A percentile compares a stretch with the other conserved stretches of the same genome.
phyloP scores from a whole-genome alignment of 2,888 invertebrate species.

The Dryobotodes eremita region DNA sequence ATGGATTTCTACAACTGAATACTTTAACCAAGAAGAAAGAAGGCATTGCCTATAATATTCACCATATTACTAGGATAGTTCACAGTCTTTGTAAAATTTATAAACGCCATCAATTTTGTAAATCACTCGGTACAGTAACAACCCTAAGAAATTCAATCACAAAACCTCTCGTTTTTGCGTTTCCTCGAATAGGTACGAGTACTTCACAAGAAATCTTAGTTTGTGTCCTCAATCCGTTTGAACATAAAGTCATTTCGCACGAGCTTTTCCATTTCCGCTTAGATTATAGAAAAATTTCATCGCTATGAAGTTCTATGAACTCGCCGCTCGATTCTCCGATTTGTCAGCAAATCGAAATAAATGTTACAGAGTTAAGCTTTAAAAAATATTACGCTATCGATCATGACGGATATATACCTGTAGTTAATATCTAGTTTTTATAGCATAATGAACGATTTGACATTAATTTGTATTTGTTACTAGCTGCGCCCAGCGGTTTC shows the following conservation, averaged over 20 bases:
- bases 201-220: constrained; percentile 54
- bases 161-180: constrained; percentile 24
- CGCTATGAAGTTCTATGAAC: constrained; percentile 64
- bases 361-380: constrained; percentile 15
- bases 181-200: constrained; percentile 14
- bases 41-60: not conserved
- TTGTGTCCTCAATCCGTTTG: constrained; percentile 50
- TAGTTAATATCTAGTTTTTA: not conserved
- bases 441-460: not conserved
- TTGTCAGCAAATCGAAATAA: constrained; percentile 52
- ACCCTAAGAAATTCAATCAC: constrained; percentile 24
- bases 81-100: too few species aligned
- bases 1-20: not conserved
- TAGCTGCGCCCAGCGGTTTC: too few species aligned
- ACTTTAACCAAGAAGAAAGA: not conserved
- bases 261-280: constrained; percentile 66
- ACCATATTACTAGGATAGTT: not conserved
- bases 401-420: not conserved
- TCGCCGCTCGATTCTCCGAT: constrained; percentile 61
- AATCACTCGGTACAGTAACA: not conserved
- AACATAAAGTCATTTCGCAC: constrained; percentile 63
- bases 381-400: constrained; percentile 3
- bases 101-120: not conserved
- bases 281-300: constrained; percentile 62
- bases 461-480: too few species aligned